These are phyloP conservation scores for Himalopsyche phryganea DNA, from an alignment of 1,140 invertebrate species.

Conservation along the genomic window DNA sequence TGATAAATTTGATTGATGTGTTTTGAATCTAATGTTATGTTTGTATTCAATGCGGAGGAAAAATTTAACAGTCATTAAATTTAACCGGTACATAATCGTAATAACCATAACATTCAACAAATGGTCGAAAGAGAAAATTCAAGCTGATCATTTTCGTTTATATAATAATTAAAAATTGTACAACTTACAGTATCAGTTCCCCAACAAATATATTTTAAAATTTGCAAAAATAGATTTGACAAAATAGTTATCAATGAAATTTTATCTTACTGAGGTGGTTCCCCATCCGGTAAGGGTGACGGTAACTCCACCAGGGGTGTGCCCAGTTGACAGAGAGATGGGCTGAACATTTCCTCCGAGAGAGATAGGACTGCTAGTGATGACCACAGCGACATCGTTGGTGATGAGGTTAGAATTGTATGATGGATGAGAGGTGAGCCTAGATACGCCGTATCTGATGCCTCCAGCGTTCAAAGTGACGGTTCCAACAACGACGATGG, in stretches of 20 bases:
- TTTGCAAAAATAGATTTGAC: no score
- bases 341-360: constrained; percentile 43
- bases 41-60: no score
- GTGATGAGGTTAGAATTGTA: constrained; percentile 46
- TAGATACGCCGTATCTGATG: constrained; percentile 42
- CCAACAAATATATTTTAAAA: neutral
- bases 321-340: constrained; percentile 39
- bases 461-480: constrained; percentile 50
- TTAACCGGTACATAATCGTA: no score
- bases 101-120: neutral
- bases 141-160: neutral
- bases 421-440: constrained; percentile 47
- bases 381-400: constrained; percentile 56
- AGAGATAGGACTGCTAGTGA: constrained; percentile 43
- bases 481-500: constrained; percentile 50
- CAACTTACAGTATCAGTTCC: neutral
- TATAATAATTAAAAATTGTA: neutral
- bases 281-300: constrained; percentile 53
- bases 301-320: constrained; percentile 40
- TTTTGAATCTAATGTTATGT: no score
- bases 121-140: no score
- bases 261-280: constrained; percentile 40
- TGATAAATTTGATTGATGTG: no score
- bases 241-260: no score
- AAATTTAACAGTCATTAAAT: no score